phyloP scores from a whole-genome alignment of 2,888 invertebrate species.

The Drosophila nigritarsus region DNA sequence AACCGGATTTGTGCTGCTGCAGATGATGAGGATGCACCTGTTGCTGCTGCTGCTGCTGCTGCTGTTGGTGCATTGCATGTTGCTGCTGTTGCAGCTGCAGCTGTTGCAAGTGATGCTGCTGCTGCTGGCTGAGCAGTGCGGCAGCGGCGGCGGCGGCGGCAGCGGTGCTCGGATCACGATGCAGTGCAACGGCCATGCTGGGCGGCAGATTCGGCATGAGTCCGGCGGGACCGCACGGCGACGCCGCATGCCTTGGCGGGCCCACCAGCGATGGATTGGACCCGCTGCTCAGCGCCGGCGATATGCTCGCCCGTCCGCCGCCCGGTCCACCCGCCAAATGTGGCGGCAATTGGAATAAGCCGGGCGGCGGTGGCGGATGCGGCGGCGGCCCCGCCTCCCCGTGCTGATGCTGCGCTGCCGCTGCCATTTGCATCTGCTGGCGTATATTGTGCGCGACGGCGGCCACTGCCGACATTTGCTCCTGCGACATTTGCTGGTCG shows the following conservation, averaged over 20 bases:
- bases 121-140: constrained; percentile 75
- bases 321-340: constrained; percentile 79
- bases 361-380: constrained; percentile 79
- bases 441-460: constrained; percentile 94
- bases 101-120: constrained; percentile 78
- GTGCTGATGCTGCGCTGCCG: constrained; percentile 86
- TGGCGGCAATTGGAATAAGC: constrained; percentile 84
- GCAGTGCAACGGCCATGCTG: constrained; percentile 82
- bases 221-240: constrained; percentile 79
- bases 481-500: constrained; percentile 87
- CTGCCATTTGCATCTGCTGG: constrained; percentile 92
- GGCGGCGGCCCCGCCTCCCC: constrained; percentile 73
- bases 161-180: constrained; percentile 77
- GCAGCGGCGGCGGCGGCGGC: constrained; percentile 62
- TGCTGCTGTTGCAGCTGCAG: constrained; percentile 77
- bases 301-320: constrained; percentile 84
- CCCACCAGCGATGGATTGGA: constrained; percentile 78
- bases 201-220: constrained; percentile 81
- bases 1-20: constrained; percentile 69
- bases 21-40: constrained; percentile 54
- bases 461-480: constrained; percentile 93
- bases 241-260: constrained; percentile 77
- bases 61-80: constrained; percentile 68
- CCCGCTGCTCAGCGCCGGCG: constrained; percentile 84
- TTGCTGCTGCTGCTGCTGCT: constrained; percentile 54